Evolutionary conservation across 1,140 invertebrate genomes (phyloP).

Genomic region (Lepidostoma basale): DNA sequence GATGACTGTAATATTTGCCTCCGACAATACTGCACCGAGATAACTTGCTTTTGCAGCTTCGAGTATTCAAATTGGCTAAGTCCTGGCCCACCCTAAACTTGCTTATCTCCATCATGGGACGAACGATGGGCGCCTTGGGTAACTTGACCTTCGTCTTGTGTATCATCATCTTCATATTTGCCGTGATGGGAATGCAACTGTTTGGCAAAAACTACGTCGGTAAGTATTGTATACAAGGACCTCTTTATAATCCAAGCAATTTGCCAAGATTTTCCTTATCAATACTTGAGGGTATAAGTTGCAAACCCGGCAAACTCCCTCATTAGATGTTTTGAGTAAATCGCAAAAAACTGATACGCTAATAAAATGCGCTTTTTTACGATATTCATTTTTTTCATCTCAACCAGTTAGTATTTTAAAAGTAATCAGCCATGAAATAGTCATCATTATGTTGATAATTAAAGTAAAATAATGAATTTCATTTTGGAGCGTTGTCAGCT

Average conservation of each 20-base stretch:
- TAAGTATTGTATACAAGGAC: conserved; percentile 56
- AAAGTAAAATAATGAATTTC: no score
- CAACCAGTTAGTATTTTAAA: no score
- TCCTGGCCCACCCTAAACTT: conserved; percentile 97
- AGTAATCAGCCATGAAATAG: no score
- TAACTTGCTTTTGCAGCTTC: conserved; percentile 71
- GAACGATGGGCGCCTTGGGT: conserved; percentile 94
- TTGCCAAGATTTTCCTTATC: no score
- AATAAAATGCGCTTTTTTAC: no score
- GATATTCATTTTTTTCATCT: no score
- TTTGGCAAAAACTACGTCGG: conserved; percentile 91
- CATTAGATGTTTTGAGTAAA: no score
- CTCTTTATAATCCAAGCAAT: background rate
- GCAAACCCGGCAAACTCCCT: no score
- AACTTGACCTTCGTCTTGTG: conserved; percentile 94
- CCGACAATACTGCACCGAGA: conserved; percentile 41
- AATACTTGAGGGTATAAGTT: no score
- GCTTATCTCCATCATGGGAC: conserved; percentile 95
- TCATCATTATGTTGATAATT: no score
- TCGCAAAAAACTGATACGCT: no score
- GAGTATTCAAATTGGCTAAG: conserved; percentile 97
- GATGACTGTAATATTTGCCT: background rate
- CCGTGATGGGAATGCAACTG: conserved; percentile 97
- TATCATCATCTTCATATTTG: conserved; percentile 98
- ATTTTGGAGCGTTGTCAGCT: no score